Percentiles rank a stretch among this genome's conserved stretches.
Evolutionary conservation across 2,888 invertebrate genomes (phyloP).

Genomic region (Xestia sexstrigata): DNA sequence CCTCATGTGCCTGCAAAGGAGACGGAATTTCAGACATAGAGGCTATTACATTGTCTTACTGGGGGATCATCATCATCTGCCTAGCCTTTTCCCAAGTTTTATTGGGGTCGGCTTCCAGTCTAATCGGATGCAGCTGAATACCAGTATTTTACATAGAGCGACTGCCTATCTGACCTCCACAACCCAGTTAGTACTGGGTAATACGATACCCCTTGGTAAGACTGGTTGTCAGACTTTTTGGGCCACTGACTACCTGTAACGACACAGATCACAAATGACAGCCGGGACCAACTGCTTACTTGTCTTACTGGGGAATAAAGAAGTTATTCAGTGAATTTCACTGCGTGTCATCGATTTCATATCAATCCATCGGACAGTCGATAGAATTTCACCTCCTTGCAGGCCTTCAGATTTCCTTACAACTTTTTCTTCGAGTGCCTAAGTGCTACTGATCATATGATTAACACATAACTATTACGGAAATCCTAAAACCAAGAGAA

Average conservation of each 20-base stretch:
- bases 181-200: too few species aligned
- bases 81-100: too few species aligned
- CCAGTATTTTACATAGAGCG: too few species aligned
- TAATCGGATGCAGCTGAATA: too few species aligned
- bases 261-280: too few species aligned
- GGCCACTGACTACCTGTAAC: too few species aligned
- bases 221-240: too few species aligned
- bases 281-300: too few species aligned
- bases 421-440: not conserved
- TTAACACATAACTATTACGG: not conserved
- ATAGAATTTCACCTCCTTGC: not conserved
- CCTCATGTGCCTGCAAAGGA: not conserved
- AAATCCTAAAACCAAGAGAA: not conserved
- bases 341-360: not conserved
- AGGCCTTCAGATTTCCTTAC: not conserved
- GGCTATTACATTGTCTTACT: not conserved
- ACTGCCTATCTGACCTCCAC: too few species aligned
- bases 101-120: too few species aligned
- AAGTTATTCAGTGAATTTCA: not conserved
- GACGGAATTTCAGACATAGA: not conserved
- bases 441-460: not conserved
- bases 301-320: not conserved
- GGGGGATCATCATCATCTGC: too few species aligned
- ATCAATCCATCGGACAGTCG: not conserved
- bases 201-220: too few species aligned